phyloP scores from a whole-genome alignment of 2,113 vertebrate species.

The Eupsittula cactorum region DNA sequence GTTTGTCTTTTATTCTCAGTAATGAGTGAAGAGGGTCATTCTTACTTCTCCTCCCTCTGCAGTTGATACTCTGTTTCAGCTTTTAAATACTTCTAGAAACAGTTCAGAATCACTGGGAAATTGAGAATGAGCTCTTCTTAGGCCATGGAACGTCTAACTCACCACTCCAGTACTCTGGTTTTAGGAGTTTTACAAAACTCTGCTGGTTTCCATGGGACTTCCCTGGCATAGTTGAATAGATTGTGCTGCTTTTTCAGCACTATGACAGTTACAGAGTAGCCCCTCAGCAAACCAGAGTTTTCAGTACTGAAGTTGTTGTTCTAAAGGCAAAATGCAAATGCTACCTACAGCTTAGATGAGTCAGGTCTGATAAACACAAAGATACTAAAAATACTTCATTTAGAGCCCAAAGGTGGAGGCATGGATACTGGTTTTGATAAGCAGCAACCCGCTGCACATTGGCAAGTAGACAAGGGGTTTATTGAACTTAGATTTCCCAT shows the following conservation, averaged over 20 bases:
- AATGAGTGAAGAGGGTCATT: neutral
- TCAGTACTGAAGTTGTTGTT: neutral
- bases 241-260: neutral
- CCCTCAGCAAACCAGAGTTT: neutral
- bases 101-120: neutral
- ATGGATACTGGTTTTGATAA: conserved; percentile 56
- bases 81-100: neutral
- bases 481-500: conserved; percentile 44
- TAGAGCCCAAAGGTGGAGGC: conserved; percentile 39
- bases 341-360: conserved; percentile 15
- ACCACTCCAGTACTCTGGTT: neutral
- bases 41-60: neutral
- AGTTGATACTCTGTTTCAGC: neutral
- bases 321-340: neutral
- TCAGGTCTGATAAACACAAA: conserved; percentile 29
- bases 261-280: neutral
- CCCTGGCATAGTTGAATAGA: neutral
- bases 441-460: neutral
- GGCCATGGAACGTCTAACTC: neutral
- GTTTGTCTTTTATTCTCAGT: neutral
- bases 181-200: neutral
- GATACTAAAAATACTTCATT: conserved; percentile 58
- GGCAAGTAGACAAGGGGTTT: conserved; percentile 35
- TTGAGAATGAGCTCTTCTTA: neutral
- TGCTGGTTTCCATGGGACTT: conserved; percentile 21